Conservation (phyloP, 2,888 invertebrate genomes). For the Hedya salicella region DNA sequence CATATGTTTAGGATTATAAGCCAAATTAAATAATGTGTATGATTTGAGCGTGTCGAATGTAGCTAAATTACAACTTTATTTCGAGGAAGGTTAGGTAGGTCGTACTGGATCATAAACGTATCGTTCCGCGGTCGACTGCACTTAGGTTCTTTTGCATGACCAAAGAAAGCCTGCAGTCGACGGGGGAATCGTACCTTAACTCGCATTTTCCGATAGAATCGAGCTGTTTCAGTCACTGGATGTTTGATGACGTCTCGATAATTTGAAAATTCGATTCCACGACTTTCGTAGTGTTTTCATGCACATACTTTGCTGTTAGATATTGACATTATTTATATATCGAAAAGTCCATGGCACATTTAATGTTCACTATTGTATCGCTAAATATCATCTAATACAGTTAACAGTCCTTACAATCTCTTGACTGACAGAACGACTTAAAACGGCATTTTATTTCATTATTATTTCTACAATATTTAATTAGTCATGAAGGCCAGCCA, state of each 20-base stretch:
- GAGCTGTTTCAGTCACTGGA: slow-evolving; percentile 23
- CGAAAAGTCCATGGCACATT: too few species aligned
- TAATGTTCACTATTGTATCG: too few species aligned
- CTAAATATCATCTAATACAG: too few species aligned
- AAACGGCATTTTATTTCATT: too few species aligned
- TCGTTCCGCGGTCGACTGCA: background rate
- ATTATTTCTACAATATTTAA: too few species aligned
- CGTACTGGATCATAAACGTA: slow-evolving; percentile 25
- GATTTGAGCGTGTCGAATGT: slow-evolving; percentile 61
- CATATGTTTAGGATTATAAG: slow-evolving; percentile 70
- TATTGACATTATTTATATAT: too few species aligned
- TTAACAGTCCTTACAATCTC: too few species aligned
- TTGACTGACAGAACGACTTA: too few species aligned
- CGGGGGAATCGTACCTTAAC: background rate
- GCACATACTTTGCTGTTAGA: too few species aligned
- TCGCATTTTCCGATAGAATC: slow-evolving; percentile 23
- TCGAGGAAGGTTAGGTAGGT: slow-evolving; percentile 51
- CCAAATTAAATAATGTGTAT: slow-evolving; percentile 72
- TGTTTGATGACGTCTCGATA: slow-evolving; percentile 21
- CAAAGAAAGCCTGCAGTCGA: background rate
- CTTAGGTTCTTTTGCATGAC: background rate
- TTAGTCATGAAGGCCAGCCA: too few species aligned
- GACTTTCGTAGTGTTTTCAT: too few species aligned
- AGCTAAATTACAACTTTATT: slow-evolving; percentile 61
- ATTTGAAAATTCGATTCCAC: slow-evolving; percentile 17